phyloP scores from a whole-genome alignment of 2,888 invertebrate species.

The Autographa pulchrina region DNA sequence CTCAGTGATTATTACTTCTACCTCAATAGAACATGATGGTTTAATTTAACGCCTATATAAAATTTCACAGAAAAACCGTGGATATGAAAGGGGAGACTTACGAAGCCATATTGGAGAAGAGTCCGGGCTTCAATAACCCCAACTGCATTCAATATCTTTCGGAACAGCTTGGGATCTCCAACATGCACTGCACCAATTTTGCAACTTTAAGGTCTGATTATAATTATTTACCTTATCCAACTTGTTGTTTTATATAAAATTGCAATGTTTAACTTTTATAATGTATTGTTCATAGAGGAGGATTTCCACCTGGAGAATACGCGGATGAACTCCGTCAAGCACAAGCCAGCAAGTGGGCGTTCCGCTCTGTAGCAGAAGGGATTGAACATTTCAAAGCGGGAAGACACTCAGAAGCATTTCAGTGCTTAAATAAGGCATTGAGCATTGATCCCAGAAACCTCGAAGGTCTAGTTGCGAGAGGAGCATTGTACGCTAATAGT shows the following conservation, averaged over 20 bases:
- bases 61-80: conserved; percentile 91
- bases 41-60: conserved; percentile 53
- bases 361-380: conserved; percentile 97
- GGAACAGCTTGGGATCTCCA: conserved; percentile 92
- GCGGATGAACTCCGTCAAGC: conserved; percentile 95
- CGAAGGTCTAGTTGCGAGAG: conserved; percentile 97
- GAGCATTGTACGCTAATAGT: conserved; percentile 97
- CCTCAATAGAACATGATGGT: conserved; percentile 65
- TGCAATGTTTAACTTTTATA: background rate
- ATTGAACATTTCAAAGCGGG: conserved; percentile 98
- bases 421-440: conserved; percentile 97
- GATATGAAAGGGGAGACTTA: conserved; percentile 94
- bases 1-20: conserved; percentile 71
- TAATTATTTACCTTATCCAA: background rate
- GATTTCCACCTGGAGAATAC: conserved; percentile 94
- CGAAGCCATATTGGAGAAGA: conserved; percentile 94
- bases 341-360: conserved; percentile 98
- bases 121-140: conserved; percentile 96
- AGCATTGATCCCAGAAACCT: conserved; percentile 97
- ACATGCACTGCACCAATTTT: conserved; percentile 92
- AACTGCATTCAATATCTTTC: conserved; percentile 95
- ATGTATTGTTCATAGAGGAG: conserved; percentile 87
- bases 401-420: conserved; percentile 97
- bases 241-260: background rate
- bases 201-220: conserved; percentile 90